Percentiles rank a stretch among this genome's conserved stretches.
Evolutionary conservation across 2,113 vertebrate genomes (phyloP).

Genomic region (Nipponia nippon): DNA sequence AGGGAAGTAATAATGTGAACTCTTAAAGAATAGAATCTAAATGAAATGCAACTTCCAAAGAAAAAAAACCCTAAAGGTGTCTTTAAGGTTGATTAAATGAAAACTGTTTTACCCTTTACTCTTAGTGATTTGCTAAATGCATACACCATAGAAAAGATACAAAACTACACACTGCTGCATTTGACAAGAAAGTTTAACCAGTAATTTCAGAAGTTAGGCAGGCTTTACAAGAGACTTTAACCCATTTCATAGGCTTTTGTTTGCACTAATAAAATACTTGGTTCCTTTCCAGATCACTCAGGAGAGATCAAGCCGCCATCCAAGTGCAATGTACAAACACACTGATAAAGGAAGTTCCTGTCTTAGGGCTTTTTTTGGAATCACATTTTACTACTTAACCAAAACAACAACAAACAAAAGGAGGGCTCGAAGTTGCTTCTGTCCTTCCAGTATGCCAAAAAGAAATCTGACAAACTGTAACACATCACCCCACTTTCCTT

Average conservation of each 20-base stretch:
- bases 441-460: not conserved
- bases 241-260: not conserved
- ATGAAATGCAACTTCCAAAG: not conserved
- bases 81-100: not conserved
- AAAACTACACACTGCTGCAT: not conserved
- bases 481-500: not conserved
- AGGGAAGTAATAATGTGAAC: not conserved
- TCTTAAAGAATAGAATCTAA: not conserved
- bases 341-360: not conserved
- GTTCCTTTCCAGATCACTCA: conserved; percentile 5
- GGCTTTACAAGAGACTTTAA: not conserved
- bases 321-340: not conserved
- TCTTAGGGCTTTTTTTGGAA: not conserved
- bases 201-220: not conserved
- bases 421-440: not conserved
- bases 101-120: not conserved
- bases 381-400: not conserved
- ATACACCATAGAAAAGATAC: not conserved
- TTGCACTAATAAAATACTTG: conserved; percentile 8
- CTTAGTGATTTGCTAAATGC: not conserved
- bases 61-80: not conserved
- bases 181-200: not conserved
- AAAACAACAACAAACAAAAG: not conserved
- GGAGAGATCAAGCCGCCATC: not conserved
- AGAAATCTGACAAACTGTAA: not conserved